Conservation (phyloP, 1,140 invertebrate genomes). For the Plectus sambesii region DNA sequence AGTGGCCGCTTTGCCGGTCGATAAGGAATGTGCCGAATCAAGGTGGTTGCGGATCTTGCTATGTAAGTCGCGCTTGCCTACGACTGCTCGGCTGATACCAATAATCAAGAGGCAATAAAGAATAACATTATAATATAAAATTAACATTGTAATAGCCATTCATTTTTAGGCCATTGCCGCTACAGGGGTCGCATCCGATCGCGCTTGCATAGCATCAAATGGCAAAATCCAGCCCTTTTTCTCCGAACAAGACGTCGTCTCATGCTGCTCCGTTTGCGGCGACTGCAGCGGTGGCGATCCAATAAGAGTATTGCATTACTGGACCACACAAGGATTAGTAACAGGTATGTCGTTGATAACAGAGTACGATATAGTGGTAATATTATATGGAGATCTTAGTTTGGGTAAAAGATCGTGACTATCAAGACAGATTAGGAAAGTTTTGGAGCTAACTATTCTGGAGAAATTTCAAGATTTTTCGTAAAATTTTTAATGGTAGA, state of each 20-base stretch:
- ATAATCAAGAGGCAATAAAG: too few relatives aligned
- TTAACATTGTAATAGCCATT: too few relatives aligned
- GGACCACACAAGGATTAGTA: constrained; percentile 39
- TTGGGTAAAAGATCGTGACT: too few relatives aligned
- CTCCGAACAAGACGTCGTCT: constrained; percentile 37
- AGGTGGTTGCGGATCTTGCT: constrained; percentile 53
- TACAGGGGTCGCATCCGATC: constrained; percentile 40
- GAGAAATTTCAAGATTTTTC: too few relatives aligned
- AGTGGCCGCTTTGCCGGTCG: constrained; percentile 73
- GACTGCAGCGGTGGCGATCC: constrained; percentile 45
- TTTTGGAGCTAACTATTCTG: too few relatives aligned
- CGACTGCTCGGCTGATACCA: too few relatives aligned
- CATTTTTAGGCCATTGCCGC: constrained; percentile 36
- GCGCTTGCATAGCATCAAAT: constrained; percentile 40
- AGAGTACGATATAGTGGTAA: too few relatives aligned
- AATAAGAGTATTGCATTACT: constrained; percentile 35
- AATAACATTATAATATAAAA: too few relatives aligned
- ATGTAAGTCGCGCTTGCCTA: constrained; percentile 44
- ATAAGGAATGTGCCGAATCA: constrained; percentile 51
- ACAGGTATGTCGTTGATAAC: too few relatives aligned
- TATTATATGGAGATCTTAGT: too few relatives aligned
- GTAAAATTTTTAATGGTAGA: too few relatives aligned
- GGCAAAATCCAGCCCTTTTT: constrained; percentile 33
- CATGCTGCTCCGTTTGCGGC: constrained; percentile 41
- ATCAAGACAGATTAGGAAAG: too few relatives aligned